Base-by-base conservation (phyloP, 2,797 vertebrate species). In the Sphenodon punctatus region DNA sequence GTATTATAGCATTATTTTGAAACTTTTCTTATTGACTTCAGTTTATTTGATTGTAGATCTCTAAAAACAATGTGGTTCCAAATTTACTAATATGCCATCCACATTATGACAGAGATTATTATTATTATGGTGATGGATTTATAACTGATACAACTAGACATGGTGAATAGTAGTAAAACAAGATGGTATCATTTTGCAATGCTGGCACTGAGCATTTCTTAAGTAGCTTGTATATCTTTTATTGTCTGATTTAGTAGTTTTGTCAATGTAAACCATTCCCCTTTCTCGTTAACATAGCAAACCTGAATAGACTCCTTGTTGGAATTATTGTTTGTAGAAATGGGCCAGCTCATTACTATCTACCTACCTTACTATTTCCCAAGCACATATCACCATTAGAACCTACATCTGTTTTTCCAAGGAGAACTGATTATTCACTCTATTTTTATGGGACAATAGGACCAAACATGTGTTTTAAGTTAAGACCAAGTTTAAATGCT, bases 341-440 rank as follows among this genome's bases (percentile, higher is more conserved):
- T 8, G 30, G 72, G 39, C 38, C 38, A 38, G 38, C 38, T 38
- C 11, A 38, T 76, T 23, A 20, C 71, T 34, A 53, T 60, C 45
- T 34, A 67, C 10, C 42, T 6, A 20, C 87, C 79, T 72, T 82
- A 79, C 86, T 80, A 64, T 87, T 89, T 82, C 43, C 43, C 82
- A 41, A 84, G 46, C 75, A 30, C 38, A 38, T 2, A 39, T 48
- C 9, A 32, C 30, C 6, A 56, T 86, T 72, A 80, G 59, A 75
- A 82, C 80, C 87, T 75, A 61, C 43, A 73, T 41, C 78, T 25
- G 46, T 27, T 75, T 78, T 68, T 73, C 46, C 43, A 30, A 55
- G 19, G 15, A 55, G 6, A 55, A 74, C 85, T 90, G 87, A 87
- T 66, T 85, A 56, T 34, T 65, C 22, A 81, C 25, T 63, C 53